These are phyloP conservation scores for Helleia helle DNA, from an alignment of 2,888 invertebrate species.

Conservation along the genomic window DNA sequence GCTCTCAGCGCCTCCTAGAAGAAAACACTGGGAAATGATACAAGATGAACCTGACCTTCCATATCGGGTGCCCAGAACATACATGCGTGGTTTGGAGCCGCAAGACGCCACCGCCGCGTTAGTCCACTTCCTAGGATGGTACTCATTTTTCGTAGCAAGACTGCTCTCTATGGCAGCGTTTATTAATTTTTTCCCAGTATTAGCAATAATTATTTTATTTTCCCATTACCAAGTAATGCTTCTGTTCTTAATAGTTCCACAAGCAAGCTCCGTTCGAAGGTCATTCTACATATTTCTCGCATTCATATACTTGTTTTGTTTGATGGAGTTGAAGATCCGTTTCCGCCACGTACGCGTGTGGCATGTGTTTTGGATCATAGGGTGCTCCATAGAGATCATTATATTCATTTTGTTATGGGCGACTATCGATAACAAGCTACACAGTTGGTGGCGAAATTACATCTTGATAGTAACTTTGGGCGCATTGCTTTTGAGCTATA, in stretches of 20 bases:
- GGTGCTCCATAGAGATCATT: slow-evolving; percentile 79
- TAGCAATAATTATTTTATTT: slow-evolving; percentile 73
- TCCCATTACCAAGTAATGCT: slow-evolving; percentile 80
- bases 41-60: slow-evolving; percentile 57
- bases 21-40: slow-evolving; percentile 45
- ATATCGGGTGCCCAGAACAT: slow-evolving; percentile 56
- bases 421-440: slow-evolving; percentile 56
- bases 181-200: slow-evolving; percentile 77
- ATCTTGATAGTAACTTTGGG: slow-evolving; percentile 76
- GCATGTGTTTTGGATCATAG: slow-evolving; percentile 78
- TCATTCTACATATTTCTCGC: slow-evolving; percentile 81
- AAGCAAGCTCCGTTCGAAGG: slow-evolving; percentile 67
- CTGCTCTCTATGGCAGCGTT: slow-evolving; percentile 81
- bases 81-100: slow-evolving; percentile 79
- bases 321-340: slow-evolving; percentile 85
- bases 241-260: slow-evolving; percentile 77
- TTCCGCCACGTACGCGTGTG: slow-evolving; percentile 82
- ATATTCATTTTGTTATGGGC: slow-evolving; percentile 81
- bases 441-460: slow-evolving; percentile 81
- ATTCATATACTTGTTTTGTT: slow-evolving; percentile 82
- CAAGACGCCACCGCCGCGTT: slow-evolving; percentile 81
- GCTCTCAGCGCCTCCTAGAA: slow-evolving; percentile 62
- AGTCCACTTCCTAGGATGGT: slow-evolving; percentile 84
- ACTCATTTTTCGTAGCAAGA: slow-evolving; percentile 81
- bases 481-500: slow-evolving; percentile 73